Evolutionary conservation across 2,113 vertebrate species (phyloP).

Genomic region (Pheucticus melanocephalus): DNA sequence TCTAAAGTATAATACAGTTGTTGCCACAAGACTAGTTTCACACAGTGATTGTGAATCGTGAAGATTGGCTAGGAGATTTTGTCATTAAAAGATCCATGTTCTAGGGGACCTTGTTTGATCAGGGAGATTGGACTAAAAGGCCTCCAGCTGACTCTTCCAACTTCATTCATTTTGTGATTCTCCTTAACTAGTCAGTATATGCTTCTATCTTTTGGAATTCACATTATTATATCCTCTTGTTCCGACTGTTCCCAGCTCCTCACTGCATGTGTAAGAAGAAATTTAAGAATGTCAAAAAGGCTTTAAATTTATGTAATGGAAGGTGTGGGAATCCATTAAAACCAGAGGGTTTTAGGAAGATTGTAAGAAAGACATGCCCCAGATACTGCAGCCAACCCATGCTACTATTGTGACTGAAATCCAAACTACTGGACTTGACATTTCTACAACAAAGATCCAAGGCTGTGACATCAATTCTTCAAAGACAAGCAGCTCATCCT

Average conservation of each 20-base stretch:
- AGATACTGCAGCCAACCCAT: too few species aligned
- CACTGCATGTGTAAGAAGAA: not conserved
- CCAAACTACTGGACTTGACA: too few species aligned
- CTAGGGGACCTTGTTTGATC: too few species aligned
- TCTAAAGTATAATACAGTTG: not conserved
- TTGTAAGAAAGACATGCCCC: too few species aligned
- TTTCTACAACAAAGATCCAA: too few species aligned
- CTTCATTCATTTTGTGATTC: not conserved
- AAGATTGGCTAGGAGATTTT: not conserved
- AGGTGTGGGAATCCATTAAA: too few species aligned
- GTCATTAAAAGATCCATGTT: not conserved
- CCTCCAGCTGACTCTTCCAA: not conserved
- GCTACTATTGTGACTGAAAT: too few species aligned
- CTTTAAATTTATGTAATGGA: not conserved
- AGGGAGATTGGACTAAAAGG: not conserved
- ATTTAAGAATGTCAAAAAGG: not conserved
- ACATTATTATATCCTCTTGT: not conserved
- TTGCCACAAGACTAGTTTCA: not conserved
- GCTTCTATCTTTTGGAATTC: not conserved
- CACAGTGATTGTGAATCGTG: rapidly evolving
- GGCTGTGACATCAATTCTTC: too few species aligned
- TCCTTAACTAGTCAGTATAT: not conserved
- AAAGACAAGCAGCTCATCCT: too few species aligned
- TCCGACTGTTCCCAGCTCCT: not conserved
- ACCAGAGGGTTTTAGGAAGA: too few species aligned